Percentiles rank a stretch among this genome's conserved stretches.
Evolutionary conservation across 2,797 vertebrate species (phyloP).

Genomic region (Steatocranus sp.): DNA sequence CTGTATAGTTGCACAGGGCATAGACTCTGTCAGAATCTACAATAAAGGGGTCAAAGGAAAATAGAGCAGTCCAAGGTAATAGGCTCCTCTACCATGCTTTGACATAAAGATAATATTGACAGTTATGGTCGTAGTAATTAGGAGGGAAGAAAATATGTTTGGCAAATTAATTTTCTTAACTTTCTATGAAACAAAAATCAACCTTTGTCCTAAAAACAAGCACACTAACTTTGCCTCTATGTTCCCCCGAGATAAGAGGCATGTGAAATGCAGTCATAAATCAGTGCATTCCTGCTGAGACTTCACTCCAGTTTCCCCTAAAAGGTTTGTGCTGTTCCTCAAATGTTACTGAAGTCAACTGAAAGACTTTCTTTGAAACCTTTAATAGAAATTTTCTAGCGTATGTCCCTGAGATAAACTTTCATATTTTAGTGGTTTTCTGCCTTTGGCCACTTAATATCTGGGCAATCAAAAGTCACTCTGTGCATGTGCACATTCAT

Average conservation of each 20-base stretch:
- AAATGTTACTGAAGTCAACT: neutral
- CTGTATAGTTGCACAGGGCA: neutral
- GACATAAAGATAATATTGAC: neutral
- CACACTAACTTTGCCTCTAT: neutral
- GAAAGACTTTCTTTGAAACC: neutral
- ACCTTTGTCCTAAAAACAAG: neutral
- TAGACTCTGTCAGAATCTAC: neutral
- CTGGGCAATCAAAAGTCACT: neutral
- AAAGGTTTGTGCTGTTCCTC: neutral
- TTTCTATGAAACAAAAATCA: neutral
- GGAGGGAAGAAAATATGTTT: neutral
- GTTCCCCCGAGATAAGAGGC: neutral
- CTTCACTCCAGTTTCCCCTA: neutral
- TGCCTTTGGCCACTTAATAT: neutral
- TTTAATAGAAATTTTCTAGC: neutral
- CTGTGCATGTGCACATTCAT: neutral
- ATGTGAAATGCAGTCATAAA: neutral
- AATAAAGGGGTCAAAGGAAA: neutral
- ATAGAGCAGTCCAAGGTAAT: neutral
- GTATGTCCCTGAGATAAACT: neutral
- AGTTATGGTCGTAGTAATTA: neutral
- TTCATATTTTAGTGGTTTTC: neutral
- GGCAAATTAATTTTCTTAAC: neutral
- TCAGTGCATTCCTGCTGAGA: neutral
- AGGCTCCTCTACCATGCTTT: neutral